phyloP scores from a whole-genome alignment of 1,140 invertebrate genomes.

The Trachymyrmex cornetzi region DNA sequence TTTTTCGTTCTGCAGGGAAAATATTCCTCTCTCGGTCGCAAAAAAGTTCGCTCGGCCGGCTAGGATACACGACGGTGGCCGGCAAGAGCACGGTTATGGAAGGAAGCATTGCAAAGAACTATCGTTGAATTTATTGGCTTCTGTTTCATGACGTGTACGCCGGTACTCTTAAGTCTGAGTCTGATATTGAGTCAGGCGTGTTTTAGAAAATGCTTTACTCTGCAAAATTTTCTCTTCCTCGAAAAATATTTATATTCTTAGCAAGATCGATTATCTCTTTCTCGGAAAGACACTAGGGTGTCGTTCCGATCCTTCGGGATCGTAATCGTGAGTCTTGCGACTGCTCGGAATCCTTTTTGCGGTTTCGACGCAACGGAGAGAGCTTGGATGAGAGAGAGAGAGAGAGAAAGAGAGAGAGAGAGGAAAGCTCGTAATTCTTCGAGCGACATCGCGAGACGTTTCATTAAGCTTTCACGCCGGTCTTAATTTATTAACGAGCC shows the following conservation, averaged over 20 bases:
- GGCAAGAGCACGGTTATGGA: conserved; percentile 23
- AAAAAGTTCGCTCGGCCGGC: conserved; percentile 33
- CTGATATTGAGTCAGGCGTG: conserved; percentile 1
- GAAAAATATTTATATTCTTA: background rate
- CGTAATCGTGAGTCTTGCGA: conserved; percentile 47
- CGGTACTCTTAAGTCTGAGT: background rate
- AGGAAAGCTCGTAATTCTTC: conserved; percentile 61
- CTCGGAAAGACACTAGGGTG: background rate
- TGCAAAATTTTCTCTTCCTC: background rate
- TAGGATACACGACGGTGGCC: conserved; percentile 13
- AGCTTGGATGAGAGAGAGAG: conserved; percentile 22
- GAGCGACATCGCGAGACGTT: conserved; percentile 65
- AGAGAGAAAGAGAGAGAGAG: background rate
- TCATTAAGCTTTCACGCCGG: conserved; percentile 66
- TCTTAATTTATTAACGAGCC: conserved; percentile 63
- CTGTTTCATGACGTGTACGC: background rate
- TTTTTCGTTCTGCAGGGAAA: conserved; percentile 43
- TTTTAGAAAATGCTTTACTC: background rate
- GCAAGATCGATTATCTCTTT: conserved; percentile 26
- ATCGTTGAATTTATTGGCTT: conserved; percentile 40
- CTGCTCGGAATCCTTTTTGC: conserved; percentile 46
- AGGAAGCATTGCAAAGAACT: conserved; percentile 25
- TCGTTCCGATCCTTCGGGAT: background rate
- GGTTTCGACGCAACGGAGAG: background rate
- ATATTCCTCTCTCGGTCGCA: conserved; percentile 50